Evolutionary conservation across 1,140 invertebrate species (phyloP), one percentile per base, ranked within the genome.

Genomic region (Trichogramma pretiosum): DNA sequence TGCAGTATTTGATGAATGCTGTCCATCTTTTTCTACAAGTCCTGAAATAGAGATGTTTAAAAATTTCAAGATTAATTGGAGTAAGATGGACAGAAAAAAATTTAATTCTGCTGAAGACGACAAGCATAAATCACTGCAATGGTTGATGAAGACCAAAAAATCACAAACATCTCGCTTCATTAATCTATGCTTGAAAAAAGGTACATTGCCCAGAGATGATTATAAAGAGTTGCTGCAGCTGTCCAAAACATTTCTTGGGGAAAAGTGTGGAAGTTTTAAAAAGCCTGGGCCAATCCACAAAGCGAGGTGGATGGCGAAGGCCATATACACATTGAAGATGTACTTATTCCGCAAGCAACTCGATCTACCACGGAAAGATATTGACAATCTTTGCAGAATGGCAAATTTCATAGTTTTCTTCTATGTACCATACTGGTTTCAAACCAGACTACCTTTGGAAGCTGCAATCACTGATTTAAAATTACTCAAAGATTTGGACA

Each of bases 281-380:
- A 32, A 24, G 41, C 59, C 60, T 43, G 57, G 60, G 45, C 52
- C 62, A 28, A 53, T 70, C 44, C 58, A 65, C 56, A 54, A 60
- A 42, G 60, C 65, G 23, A 37, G 65, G 22, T 69, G 65, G 62
- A 64, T 68, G 60, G 55, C 64, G 51, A 69, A 69, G 56, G 60
- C 61, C 19, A 58, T 68, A 37, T 68, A 68, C 50, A 46, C 33
- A 14, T 55, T 70, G n/a, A 70, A 70, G 58, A 56, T 69, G 19
- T 68, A 48, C 32, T 28, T 65, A 36, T 63, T 68, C 52, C 47
- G 32, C 49, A 41, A 56, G n/a, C 40, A 60, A 44, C 65, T 65
- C n/a, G n/a, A n/a, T n/a, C n/a, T n/a, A n/a, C n/a, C n/a, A n/a
- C n/a, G n/a, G n/a, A n/a, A n/a, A n/a, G n/a, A n/a, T n/a, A n/a